Conservation (phyloP, 2,113 vertebrate species). For the Boleophthalmus pectinirostris region DNA sequence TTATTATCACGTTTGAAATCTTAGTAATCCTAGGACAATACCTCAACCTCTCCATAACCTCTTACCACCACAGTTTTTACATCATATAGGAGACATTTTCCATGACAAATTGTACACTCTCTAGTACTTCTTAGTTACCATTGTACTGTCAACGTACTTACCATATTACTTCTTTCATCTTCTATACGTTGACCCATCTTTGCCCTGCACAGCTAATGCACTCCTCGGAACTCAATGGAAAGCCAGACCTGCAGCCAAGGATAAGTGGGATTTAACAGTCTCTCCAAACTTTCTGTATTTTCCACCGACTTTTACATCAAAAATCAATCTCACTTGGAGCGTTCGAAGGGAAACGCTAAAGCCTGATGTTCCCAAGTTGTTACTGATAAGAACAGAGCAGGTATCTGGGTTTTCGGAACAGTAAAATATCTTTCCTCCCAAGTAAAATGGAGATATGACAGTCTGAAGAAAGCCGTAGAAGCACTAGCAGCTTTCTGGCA, state of each 20-base stretch:
- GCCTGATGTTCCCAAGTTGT: neutral
- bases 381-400: slow-evolving; percentile 1
- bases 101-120: neutral
- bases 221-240: neutral
- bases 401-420: slow-evolving; percentile 6
- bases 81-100: neutral
- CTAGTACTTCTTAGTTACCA: neutral
- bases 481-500: neutral
- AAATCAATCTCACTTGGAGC: slow-evolving; percentile 2
- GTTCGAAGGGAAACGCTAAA: neutral
- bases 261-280: neutral
- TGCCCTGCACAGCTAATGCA: neutral
- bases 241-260: neutral
- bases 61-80: no score
- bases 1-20: no score
- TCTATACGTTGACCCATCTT: neutral
- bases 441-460: slow-evolving; percentile 2
- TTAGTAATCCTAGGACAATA: no score
- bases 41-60: no score
- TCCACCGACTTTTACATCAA: neutral
- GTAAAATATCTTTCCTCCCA: neutral
- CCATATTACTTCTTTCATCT: neutral
- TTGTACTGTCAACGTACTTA: neutral
- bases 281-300: neutral
- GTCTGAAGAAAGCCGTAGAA: slow-evolving; percentile 2